Base-by-base conservation (phyloP, 2,888 invertebrate species). In the Apamea crenata region DNA sequence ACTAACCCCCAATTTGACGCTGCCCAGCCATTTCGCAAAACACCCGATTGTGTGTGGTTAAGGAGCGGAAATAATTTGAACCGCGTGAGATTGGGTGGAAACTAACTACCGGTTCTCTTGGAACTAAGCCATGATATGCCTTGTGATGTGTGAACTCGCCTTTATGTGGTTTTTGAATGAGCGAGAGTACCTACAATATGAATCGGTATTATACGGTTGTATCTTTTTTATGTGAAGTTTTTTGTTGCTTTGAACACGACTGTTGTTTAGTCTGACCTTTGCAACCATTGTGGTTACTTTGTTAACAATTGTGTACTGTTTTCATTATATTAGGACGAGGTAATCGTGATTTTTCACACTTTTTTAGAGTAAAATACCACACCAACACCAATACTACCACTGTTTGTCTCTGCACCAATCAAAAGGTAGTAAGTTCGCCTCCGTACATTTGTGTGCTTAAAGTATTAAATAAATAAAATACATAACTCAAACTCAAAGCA, bases 21-120 rank as follows among this genome's bases (percentile, higher is more conserved):
- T 90, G 90, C 93, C 93, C 93, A 91, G 95, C 94, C 95, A 95
- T 96, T 95, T 95, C 93, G 93, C 93, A 93, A 95, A 95, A 95
- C 93, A 93, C 79, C 94, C 90, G 93, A 95, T 96, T 96, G 96
- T 96, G 91, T 92, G 92, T 90, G 93, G 85, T 90, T 94, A 96
- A 96, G 94, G 89, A 94, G 93, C 96, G 93, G 95, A 91, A 93
- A 93, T 90, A 83, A 91, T 91, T 88, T 91, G 91, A 91, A 91
- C 90, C 84, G 92, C 89, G 93, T 92, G 92, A 94, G 91, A 96
- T 96, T 96, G 95, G 91, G 94, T 92, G 96, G 95, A 96, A 96
- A 93, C 87, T 88, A 91, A 93, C 94, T 95, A 94, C 94, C 90
- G 94, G 87, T 76, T 76, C 90, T 92, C 91, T 92, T 91, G 77